A percentile compares a stretch with the other conserved stretches of the same genome.
Evolutionary conservation across 1,140 invertebrate species (phyloP).

Genomic region (Cotesia typhae): DNA sequence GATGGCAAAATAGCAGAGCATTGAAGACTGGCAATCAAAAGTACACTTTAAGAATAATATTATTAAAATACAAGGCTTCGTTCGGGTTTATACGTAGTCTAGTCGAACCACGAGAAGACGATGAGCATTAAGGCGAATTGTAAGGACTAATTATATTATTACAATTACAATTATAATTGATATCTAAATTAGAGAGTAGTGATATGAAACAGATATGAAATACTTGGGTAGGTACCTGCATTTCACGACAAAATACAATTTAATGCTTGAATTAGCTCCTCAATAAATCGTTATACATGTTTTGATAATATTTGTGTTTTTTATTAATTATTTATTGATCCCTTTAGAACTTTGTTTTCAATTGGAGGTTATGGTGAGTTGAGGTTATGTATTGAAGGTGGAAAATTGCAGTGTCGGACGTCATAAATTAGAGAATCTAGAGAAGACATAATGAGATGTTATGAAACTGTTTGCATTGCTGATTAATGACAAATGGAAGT

Average conservation of each 20-base stretch:
- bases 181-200: slow-evolving; percentile 37
- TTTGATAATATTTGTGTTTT: slow-evolving; percentile 52
- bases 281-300: slow-evolving; percentile 65
- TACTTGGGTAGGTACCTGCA: slow-evolving; percentile 63
- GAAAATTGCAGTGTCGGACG: background rate
- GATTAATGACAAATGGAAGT: slow-evolving; percentile 41
- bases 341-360: background rate
- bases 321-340: background rate
- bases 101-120: slow-evolving; percentile 30
- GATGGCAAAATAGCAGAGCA: slow-evolving; percentile 42
- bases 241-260: slow-evolving; percentile 59
- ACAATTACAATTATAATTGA: too few species aligned
- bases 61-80: slow-evolving; percentile 8
- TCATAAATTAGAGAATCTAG: background rate
- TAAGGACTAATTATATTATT: too few species aligned
- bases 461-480: slow-evolving; percentile 47
- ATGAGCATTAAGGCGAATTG: background rate
- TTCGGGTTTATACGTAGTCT: slow-evolving; percentile 24
- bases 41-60: slow-evolving; percentile 40
- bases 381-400: background rate
- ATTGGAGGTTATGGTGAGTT: too few species aligned
- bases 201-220: slow-evolving; percentile 53
- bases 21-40: slow-evolving; percentile 58
- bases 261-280: slow-evolving; percentile 60
- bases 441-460: slow-evolving; percentile 41